Percentiles rank a stretch among this genome's conserved stretches.
Conservation (phyloP, 2,113 vertebrate genomes). For the Atrichornis clamosus region DNA sequence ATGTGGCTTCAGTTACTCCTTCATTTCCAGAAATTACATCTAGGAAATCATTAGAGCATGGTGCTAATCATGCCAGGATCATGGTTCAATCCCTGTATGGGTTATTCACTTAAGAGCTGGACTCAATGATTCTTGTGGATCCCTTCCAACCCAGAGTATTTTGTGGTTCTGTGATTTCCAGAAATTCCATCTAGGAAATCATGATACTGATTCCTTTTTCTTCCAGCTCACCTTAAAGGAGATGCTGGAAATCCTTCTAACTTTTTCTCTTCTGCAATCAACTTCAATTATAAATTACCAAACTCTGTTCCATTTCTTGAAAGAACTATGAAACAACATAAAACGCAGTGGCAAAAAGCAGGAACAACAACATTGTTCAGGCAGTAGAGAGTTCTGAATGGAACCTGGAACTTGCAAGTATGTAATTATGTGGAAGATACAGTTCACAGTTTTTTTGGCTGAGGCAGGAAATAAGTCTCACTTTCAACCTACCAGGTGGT, state of each 20-base stretch:
- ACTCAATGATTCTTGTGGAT: neutral
- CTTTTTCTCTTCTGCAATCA: neutral
- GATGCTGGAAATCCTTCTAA: neutral
- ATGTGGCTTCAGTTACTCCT: neutral
- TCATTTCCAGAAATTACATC: neutral
- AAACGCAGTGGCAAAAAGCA: neutral
- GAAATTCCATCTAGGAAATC: neutral
- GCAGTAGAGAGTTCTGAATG: neutral
- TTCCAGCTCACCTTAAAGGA: neutral
- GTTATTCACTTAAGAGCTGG: neutral
- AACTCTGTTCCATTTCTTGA: neutral
- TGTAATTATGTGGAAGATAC: neutral
- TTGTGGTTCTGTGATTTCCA: neutral
- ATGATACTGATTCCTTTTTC: neutral
- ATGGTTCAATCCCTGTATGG: neutral
- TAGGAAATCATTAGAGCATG: neutral
- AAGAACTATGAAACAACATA: neutral
- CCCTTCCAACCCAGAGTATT: neutral
- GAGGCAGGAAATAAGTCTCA: neutral
- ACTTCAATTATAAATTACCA: neutral
- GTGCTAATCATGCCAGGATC: neutral
- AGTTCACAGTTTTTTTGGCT: neutral
- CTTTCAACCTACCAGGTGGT: slow-evolving; percentile 81
- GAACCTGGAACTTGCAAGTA: neutral
- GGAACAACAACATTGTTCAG: neutral